These are phyloP conservation scores for Paramuricea clavata DNA, from an alignment of 92 coral and sea anemone genomes.

Conservation along the genomic window DNA sequence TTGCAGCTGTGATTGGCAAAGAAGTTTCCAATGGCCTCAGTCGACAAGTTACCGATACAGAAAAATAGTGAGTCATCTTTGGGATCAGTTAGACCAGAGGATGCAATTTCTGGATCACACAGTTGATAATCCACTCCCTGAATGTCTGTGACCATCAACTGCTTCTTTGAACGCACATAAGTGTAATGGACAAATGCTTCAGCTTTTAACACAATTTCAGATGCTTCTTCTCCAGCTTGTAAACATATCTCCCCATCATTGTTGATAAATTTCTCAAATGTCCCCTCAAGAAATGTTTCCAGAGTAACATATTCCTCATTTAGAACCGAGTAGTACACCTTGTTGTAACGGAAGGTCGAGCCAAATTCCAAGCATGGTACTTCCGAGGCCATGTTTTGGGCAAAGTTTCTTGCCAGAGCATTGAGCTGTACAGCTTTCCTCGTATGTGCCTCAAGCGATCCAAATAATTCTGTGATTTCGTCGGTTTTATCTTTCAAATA, in stretches of 20 bases:
- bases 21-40: constrained; percentile 61
- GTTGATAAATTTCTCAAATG: constrained; percentile 54
- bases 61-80: no score
- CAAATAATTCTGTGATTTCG: constrained; percentile 61
- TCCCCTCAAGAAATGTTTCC: constrained; percentile 51
- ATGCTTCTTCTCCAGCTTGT: not conserved
- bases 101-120: constrained; percentile 70
- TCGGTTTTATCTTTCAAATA: constrained; percentile 52
- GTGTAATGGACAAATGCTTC: constrained; percentile 53
- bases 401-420: constrained; percentile 70
- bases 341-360: constrained; percentile 37
- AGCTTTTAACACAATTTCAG: not conserved
- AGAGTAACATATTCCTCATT: constrained; percentile 53
- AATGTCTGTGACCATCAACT: constrained; percentile 40
- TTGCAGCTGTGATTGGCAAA: constrained; percentile 66
- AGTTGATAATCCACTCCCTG: constrained; percentile 38
- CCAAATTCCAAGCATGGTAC: constrained; percentile 54
- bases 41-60: constrained; percentile 71
- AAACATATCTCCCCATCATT: constrained; percentile 59
- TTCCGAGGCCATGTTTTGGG: constrained; percentile 54
- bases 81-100: constrained; percentile 53
- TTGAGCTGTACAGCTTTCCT: constrained; percentile 69
- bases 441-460: constrained; percentile 57
- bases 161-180: not conserved
- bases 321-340: constrained; percentile 56